Conservation (phyloP, 2,888 invertebrate genomes). For the Drosophila vallismaia region DNA sequence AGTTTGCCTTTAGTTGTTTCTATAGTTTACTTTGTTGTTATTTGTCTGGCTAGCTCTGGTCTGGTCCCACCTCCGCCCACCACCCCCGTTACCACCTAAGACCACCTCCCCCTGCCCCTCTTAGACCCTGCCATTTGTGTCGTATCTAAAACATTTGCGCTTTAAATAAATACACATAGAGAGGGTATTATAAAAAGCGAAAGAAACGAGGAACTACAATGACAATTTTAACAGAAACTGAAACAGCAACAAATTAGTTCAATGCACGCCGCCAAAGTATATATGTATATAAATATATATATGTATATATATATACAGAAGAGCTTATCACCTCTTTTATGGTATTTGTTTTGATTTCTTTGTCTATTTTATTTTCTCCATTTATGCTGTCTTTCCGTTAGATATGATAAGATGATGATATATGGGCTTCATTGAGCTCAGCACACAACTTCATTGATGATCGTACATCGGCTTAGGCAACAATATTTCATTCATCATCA, state of each 20-base stretch:
- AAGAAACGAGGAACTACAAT: slow-evolving; percentile 45
- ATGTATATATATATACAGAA: slow-evolving; percentile 21
- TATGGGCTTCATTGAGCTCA: slow-evolving; percentile 21
- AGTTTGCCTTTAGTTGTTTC: slow-evolving; percentile 66
- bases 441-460: slow-evolving; percentile 20
- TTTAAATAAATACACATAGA: slow-evolving; percentile 76
- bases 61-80: slow-evolving; percentile 14
- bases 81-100: slow-evolving; percentile 6
- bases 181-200: slow-evolving; percentile 71
- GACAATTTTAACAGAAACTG: background rate
- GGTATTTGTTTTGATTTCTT: slow-evolving; percentile 27
- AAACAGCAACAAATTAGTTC: slow-evolving; percentile 68
- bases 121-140: slow-evolving; percentile 55
- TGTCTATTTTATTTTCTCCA: slow-evolving; percentile 4
- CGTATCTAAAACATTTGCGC: slow-evolving; percentile 80
- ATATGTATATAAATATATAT: slow-evolving; percentile 39
- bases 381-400: slow-evolving; percentile 16
- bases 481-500: slow-evolving; percentile 34
- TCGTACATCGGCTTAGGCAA: slow-evolving; percentile 12
- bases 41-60: slow-evolving; percentile 38
- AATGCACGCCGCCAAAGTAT: slow-evolving; percentile 69
- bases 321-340: slow-evolving; percentile 14
- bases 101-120: slow-evolving; percentile 4
- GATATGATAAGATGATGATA: slow-evolving; percentile 27
- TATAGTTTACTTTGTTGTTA: slow-evolving; percentile 61